These are phyloP conservation scores for Galaxias olidus DNA, from an alignment of 2,797 vertebrate genomes.

Conservation along the genomic window DNA sequence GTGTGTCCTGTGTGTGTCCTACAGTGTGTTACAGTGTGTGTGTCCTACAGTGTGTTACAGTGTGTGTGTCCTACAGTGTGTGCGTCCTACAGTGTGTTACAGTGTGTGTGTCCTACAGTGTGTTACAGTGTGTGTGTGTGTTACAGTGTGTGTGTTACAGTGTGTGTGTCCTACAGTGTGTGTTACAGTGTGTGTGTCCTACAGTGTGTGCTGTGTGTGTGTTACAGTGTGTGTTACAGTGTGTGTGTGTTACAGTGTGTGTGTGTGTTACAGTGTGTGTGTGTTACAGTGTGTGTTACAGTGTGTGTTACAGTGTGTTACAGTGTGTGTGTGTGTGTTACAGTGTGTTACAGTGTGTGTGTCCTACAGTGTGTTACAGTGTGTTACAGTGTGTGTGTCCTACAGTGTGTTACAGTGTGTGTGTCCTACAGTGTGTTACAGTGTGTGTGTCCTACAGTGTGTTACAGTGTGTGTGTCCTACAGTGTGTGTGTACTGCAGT, in stretches of 20 bases:
- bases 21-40: background rate
- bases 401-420: no score
- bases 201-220: background rate
- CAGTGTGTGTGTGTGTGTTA: background rate
- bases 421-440: no score
- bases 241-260: no score
- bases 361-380: no score
- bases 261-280: no score
- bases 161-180: conserved; percentile 4
- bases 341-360: no score
- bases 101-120: no score
- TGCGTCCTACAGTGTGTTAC: no score
- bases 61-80: no score
- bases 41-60: background rate
- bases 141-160: conserved; percentile 2
- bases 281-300: background rate
- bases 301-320: conserved; percentile 1
- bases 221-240: background rate
- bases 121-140: background rate
- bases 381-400: no score
- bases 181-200: background rate
- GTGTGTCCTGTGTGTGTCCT: conserved; percentile 1
- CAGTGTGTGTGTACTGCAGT: no score
- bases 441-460: background rate
- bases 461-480: background rate